phyloP scores from a whole-genome alignment of 2,113 vertebrate species.

The Clarias batrachus region DNA sequence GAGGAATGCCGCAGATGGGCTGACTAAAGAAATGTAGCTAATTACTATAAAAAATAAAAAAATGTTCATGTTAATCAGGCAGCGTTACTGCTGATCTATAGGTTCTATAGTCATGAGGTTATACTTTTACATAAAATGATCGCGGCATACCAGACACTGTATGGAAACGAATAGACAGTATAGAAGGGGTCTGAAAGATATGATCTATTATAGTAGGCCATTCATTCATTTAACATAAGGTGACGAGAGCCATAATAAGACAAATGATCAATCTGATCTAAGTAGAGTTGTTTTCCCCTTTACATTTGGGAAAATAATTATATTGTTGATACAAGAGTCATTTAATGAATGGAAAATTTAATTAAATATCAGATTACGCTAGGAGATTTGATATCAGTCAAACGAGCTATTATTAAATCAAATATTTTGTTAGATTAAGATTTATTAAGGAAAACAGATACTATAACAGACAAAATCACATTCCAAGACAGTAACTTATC shows the following conservation, averaged over 20 bases:
- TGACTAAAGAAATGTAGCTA: background rate
- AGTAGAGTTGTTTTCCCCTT: background rate
- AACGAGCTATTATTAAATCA: constrained; percentile 34
- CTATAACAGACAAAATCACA: background rate
- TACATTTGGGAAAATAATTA: background rate
- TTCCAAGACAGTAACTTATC: constrained; percentile 25
- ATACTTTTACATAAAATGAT: background rate
- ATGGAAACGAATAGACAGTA: background rate
- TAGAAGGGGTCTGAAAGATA: background rate
- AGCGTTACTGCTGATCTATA: background rate
- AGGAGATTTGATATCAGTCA: background rate
- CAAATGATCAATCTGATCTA: background rate
- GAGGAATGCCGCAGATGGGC: constrained; percentile 24
- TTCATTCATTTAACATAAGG: background rate
- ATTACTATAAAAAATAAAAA: background rate
- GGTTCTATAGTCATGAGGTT: constrained; percentile 5
- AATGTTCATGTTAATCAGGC: background rate
- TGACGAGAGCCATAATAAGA: background rate
- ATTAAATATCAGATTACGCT: constrained; percentile 17
- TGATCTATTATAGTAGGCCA: background rate
- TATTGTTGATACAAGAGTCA: background rate
- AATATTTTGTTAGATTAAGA: constrained; percentile 28
- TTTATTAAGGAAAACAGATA: constrained; percentile 7
- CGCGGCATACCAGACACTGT: background rate
- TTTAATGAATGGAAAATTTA: constrained; percentile 17